Evolutionary conservation across 1,140 invertebrate species (phyloP).

Genomic region (Gonioctena quinquepunctata): DNA sequence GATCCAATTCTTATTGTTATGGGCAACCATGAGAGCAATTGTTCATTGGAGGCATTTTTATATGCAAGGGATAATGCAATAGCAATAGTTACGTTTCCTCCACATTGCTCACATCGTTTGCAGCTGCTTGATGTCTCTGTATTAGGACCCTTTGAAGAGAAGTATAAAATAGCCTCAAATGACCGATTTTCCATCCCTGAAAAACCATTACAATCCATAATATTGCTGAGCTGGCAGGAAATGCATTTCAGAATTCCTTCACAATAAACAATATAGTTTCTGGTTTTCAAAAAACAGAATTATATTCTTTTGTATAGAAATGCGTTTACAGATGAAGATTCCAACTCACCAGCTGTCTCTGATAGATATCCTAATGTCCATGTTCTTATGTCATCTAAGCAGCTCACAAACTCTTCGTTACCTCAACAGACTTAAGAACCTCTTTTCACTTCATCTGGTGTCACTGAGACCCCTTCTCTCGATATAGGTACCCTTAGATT

Average conservation of each 20-base stretch:
- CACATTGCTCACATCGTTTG: background rate
- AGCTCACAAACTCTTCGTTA: background rate
- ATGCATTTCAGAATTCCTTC: background rate
- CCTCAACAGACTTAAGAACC: background rate
- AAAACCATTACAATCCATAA: background rate
- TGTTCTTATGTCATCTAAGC: background rate
- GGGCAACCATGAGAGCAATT: background rate
- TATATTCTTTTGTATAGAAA: background rate
- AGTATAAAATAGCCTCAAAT: background rate
- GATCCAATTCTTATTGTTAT: constrained; percentile 7
- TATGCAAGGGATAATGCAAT: background rate
- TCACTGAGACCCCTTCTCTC: background rate
- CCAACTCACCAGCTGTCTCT: background rate
- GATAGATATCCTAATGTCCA: background rate
- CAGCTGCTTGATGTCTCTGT: background rate
- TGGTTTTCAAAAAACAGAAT: background rate
- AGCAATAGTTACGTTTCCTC: background rate
- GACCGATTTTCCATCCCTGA: background rate
- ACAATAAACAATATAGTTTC: background rate
- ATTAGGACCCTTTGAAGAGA: background rate
- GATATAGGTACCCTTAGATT: no score
- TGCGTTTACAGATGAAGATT: background rate
- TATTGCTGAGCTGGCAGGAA: background rate
- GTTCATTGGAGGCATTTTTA: background rate
- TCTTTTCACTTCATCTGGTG: background rate